phyloP scores from a whole-genome alignment of 2,888 invertebrate genomes.

The Synanthedon andrenaeformis region DNA sequence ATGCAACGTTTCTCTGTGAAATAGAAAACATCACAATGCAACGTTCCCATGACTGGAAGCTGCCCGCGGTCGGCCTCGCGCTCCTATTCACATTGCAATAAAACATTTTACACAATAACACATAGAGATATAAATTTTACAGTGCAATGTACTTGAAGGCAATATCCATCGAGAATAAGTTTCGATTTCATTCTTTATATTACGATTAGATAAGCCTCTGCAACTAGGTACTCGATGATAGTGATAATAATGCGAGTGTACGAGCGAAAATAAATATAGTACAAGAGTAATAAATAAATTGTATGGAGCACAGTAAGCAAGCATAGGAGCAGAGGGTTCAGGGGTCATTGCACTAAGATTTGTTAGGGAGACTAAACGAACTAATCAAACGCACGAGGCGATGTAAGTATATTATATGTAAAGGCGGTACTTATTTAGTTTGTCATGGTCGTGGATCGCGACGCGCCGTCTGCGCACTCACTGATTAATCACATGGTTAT shows the following conservation, averaged over 20 bases:
- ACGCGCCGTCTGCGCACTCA: constrained; percentile 46
- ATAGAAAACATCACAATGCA: constrained; percentile 18
- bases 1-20: constrained; percentile 24
- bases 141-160: not conserved
- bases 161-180: not conserved
- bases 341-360: constrained; percentile 42
- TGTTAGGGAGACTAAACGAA: constrained; percentile 27
- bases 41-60: constrained; percentile 38
- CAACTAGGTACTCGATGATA: too few relatives aligned
- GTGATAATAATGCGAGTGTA: not conserved
- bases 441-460: constrained; percentile 34
- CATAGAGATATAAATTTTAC: too few relatives aligned
- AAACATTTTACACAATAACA: not conserved
- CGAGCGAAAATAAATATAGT: not conserved
- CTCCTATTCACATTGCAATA: constrained; percentile 10
- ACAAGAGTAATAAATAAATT: not conserved
- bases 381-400: constrained; percentile 24
- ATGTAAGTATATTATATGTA: constrained; percentile 13
- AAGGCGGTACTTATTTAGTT: constrained; percentile 29
- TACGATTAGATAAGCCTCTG: not conserved
- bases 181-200: not conserved
- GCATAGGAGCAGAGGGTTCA: constrained; percentile 14
- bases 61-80: constrained; percentile 22
- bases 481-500: constrained; percentile 41
- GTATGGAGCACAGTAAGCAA: constrained; percentile 2